phyloP scores from a whole-genome alignment of 2,888 invertebrate species.

The Mythimna albipuncta region DNA sequence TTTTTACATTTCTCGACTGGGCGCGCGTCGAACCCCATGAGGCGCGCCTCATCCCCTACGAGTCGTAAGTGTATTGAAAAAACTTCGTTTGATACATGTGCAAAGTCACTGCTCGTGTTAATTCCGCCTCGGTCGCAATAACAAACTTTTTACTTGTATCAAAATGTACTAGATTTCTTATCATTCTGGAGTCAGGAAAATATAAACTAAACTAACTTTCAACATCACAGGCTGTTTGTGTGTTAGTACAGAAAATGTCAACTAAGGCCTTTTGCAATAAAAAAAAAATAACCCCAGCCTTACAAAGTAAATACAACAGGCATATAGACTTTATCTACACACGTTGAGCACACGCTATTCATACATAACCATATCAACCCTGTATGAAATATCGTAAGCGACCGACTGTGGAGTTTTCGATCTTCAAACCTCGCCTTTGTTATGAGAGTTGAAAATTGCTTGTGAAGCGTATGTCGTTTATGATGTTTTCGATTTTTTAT shows the following conservation, averaged over 20 bases:
- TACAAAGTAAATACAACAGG: slow-evolving; percentile 34
- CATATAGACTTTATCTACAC: slow-evolving; percentile 19
- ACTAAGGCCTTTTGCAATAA: not conserved
- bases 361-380: not conserved
- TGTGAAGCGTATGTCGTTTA: not conserved
- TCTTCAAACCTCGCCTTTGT: not conserved
- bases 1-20: too few relatives aligned
- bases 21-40: too few relatives aligned
- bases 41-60: too few relatives aligned
- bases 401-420: not conserved
- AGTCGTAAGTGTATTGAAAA: too few relatives aligned
- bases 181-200: not conserved
- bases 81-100: too few relatives aligned
- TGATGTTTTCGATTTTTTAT: not conserved
- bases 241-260: slow-evolving; percentile 20
- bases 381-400: not conserved
- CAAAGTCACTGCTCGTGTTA: too few relatives aligned
- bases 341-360: not conserved
- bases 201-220: too few relatives aligned
- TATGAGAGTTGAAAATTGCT: not conserved
- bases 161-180: not conserved
- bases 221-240: not conserved
- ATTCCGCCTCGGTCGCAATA: too few relatives aligned
- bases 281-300: slow-evolving; percentile 4
- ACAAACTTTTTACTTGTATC: too few relatives aligned